These are phyloP conservation scores for Gambusia yucatana DNA, from an alignment of 2,797 vertebrate species.

Conservation along the genomic window DNA sequence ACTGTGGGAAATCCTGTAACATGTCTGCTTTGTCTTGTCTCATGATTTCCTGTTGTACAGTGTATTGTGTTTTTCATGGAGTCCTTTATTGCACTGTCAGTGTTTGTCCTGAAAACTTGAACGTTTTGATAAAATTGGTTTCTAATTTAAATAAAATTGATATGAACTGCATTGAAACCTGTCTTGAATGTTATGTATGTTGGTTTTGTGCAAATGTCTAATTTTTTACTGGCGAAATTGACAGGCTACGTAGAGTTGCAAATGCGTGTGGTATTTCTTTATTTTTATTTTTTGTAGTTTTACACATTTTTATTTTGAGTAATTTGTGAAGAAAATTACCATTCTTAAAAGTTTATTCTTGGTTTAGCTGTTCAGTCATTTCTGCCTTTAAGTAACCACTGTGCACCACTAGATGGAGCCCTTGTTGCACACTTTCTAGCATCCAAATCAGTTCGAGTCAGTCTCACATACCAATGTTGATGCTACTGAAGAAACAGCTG, in stretches of 20 bases:
- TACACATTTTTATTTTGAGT: not conserved
- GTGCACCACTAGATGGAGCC: conserved; percentile 55
- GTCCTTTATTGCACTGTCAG: conserved; percentile 66
- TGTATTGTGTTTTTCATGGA: conserved; percentile 3
- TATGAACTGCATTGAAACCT: conserved; percentile 17
- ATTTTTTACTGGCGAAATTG: not conserved
- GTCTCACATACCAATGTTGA: not conserved
- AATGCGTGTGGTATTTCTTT: not conserved
- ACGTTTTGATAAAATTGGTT: conserved; percentile 53
- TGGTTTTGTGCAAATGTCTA: not conserved
- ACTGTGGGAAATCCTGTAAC: conserved; percentile 57
- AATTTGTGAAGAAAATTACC: not conserved
- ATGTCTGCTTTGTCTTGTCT: conserved; percentile 28
- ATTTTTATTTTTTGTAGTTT: not conserved
- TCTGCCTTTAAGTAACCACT: not conserved
- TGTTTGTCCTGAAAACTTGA: conserved; percentile 77
- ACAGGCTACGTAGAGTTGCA: not conserved
- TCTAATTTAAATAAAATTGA: conserved; percentile 67
- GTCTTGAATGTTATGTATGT: not conserved
- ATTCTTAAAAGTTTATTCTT: not conserved
- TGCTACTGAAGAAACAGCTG: conserved; percentile 43
- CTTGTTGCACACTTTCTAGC: not conserved
- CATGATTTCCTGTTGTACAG: not conserved
- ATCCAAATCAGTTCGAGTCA: not conserved
- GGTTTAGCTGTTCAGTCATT: not conserved